Percentiles rank a stretch among this genome's conserved stretches.
These are phyloP conservation scores for Rhea americana DNA, from an alignment of 2,113 vertebrate genomes.

Conservation along the genomic window DNA sequence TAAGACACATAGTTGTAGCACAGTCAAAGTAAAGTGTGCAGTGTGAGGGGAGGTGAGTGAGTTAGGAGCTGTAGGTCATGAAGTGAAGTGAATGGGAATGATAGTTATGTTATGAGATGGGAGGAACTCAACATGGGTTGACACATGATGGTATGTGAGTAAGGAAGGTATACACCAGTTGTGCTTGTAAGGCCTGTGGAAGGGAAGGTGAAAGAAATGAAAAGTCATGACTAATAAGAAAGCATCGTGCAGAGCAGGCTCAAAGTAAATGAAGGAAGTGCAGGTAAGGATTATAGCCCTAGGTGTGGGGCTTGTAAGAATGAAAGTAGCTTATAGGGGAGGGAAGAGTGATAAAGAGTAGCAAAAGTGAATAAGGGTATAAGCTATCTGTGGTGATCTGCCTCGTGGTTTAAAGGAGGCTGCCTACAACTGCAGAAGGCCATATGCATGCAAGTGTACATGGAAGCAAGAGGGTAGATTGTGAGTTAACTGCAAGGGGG, in stretches of 20 bases:
- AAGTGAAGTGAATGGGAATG: not conserved
- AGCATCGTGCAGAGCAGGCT: not conserved
- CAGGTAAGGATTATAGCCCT: slow-evolving; percentile 15
- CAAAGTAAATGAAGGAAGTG: not conserved
- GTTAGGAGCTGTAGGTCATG: not conserved
- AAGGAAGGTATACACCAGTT: not conserved
- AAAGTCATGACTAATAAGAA: not conserved
- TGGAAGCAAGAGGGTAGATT: not conserved
- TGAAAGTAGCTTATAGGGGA: not conserved
- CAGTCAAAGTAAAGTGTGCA: slow-evolving; percentile 26
- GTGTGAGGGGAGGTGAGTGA: not conserved
- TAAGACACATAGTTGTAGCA: not conserved
- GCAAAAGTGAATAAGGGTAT: not conserved
- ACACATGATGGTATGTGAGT: not conserved
- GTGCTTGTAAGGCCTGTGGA: not conserved
- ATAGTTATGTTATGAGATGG: not conserved
- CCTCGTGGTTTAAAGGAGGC: not conserved
- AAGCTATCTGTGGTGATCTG: not conserved
- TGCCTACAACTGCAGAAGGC: not conserved
- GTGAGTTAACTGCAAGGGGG: not conserved
- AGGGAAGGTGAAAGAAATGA: not conserved
- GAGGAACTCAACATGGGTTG: not conserved
- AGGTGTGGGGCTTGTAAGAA: not conserved
- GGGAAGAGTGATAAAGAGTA: slow-evolving; percentile 14
- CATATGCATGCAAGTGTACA: not conserved